A percentile compares a stretch with the other conserved stretches of the same genome.
Conservation (phyloP, 2,888 invertebrate genomes). For the Limnephilus auricula region DNA sequence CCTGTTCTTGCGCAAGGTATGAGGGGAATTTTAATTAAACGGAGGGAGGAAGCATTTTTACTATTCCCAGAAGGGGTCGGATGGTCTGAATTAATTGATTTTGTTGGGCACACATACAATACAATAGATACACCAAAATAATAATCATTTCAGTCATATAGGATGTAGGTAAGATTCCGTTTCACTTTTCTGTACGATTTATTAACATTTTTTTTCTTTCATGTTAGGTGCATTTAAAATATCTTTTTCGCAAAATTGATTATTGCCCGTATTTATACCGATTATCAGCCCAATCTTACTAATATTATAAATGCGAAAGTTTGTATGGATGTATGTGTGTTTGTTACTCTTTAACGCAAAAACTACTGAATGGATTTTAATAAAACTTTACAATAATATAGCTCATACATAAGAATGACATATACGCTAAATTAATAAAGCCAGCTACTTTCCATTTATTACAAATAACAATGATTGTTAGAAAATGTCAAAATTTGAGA, state of each 20-base stretch:
- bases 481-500: no score
- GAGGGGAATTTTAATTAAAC: background rate
- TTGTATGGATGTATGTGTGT: no score
- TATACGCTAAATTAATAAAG: no score
- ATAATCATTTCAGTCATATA: background rate
- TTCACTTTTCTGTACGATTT: background rate
- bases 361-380: no score
- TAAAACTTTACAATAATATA: no score
- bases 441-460: no score
- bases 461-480: no score
- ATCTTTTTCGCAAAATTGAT: background rate
- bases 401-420: no score
- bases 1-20: background rate
- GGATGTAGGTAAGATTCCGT: background rate
- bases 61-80: background rate
- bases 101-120: background rate
- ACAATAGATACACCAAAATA: background rate
- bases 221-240: no score
- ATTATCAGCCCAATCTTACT: background rate
- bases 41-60: background rate
- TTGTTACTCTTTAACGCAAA: no score
- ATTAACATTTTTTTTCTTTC: no score
- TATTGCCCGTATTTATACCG: background rate
- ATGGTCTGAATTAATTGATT: background rate
- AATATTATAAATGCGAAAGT: no score